phyloP scores from a whole-genome alignment of 2,888 invertebrate species.

The Synergus japonicus region DNA sequence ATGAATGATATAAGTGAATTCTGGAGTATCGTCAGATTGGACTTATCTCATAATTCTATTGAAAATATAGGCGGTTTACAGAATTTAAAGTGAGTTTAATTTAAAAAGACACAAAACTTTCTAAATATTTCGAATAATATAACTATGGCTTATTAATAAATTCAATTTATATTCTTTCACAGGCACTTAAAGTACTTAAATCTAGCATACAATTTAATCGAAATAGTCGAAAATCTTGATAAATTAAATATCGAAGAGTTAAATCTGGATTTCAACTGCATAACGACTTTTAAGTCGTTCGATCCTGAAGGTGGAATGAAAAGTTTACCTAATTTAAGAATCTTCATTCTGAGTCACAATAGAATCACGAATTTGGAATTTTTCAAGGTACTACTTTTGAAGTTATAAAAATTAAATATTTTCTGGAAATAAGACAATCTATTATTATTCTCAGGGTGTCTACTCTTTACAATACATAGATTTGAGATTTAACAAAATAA shows the following conservation, averaged over 20 bases:
- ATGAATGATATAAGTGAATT: constrained; percentile 80
- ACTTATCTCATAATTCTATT: constrained; percentile 82
- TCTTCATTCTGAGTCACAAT: constrained; percentile 79
- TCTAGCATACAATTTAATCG: constrained; percentile 81
- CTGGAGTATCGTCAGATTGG: constrained; percentile 82
- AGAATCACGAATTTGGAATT: constrained; percentile 79
- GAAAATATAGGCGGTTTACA: constrained; percentile 79
- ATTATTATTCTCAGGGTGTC: constrained; percentile 57
- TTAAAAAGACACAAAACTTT: background rate
- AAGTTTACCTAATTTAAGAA: constrained; percentile 79
- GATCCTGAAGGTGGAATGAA: constrained; percentile 78
- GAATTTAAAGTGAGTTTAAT: constrained; percentile 77
- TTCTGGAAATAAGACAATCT: constrained; percentile 8
- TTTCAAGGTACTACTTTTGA: constrained; percentile 72
- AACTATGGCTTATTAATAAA: background rate
- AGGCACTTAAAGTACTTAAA: constrained; percentile 81
- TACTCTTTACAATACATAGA: constrained; percentile 71
- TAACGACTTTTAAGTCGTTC: constrained; percentile 75
- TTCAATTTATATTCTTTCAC: background rate
- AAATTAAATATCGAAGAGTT: constrained; percentile 79
- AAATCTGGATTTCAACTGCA: constrained; percentile 80
- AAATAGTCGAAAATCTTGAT: constrained; percentile 80
- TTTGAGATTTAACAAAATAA: constrained; percentile 71
- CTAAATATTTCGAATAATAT: background rate
- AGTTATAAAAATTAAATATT: constrained; percentile 1